Conservation (phyloP, 2,888 invertebrate species). For the Teleiodes luculella region DNA sequence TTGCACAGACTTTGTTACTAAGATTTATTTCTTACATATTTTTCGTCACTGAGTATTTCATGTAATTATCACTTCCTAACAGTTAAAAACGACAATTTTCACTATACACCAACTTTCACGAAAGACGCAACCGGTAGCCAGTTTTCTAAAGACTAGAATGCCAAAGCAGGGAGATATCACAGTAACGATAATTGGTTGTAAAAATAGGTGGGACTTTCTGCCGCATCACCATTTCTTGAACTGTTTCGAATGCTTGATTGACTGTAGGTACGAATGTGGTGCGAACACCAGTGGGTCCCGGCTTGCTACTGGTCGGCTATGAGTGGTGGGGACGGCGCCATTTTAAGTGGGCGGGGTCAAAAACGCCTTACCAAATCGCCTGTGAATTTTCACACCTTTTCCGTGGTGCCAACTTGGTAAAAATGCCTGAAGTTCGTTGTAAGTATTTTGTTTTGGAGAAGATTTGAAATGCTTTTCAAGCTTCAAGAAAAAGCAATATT, state of each 20-base stretch:
- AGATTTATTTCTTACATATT: too few species aligned
- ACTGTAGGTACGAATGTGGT: constrained; percentile 71
- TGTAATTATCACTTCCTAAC: too few species aligned
- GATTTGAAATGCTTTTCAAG: too few species aligned
- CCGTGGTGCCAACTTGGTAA: constrained; percentile 29
- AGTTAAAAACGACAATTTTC: background rate
- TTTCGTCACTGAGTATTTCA: too few species aligned
- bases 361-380: constrained; percentile 41
- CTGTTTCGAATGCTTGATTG: constrained; percentile 27
- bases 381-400: constrained; percentile 79
- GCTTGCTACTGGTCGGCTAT: background rate
- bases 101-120: background rate
- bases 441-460: too few species aligned
- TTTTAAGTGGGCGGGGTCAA: constrained; percentile 69
- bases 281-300: constrained; percentile 54
- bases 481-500: too few species aligned
- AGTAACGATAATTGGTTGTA: constrained; percentile 69
- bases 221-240: constrained; percentile 17
- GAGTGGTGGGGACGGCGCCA: constrained; percentile 68
- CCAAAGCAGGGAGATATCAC: constrained; percentile 36
- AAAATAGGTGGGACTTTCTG: constrained; percentile 70
- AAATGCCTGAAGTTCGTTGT: too few species aligned
- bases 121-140: background rate
- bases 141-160: constrained; percentile 36
- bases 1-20: too few species aligned